Evolutionary conservation across 2,888 invertebrate species (phyloP).

Genomic region (Hydrotaea cyrtoneurina): DNA sequence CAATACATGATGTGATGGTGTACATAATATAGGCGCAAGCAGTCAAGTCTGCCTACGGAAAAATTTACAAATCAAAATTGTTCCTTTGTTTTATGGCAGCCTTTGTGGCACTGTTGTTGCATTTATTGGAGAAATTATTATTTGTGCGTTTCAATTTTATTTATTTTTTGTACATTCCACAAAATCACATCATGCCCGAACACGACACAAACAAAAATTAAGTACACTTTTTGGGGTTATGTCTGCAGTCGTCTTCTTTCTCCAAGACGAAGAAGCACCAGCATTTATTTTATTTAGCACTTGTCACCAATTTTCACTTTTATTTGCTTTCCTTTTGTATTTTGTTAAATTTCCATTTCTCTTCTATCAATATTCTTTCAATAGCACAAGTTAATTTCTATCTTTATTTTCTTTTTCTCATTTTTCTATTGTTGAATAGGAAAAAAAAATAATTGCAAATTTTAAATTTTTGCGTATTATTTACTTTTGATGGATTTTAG

Average conservation of each 20-base stretch:
- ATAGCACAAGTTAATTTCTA: neutral
- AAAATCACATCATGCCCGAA: constrained; percentile 33
- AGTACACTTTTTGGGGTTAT: constrained; percentile 56
- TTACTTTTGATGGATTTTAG: constrained; percentile 35
- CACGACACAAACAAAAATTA: constrained; percentile 21
- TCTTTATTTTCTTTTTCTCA: neutral
- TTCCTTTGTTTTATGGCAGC: constrained; percentile 60
- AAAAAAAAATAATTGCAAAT: constrained; percentile 28
- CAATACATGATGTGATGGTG: neutral
- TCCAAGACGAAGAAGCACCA: neutral
- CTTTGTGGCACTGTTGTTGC: constrained; percentile 47
- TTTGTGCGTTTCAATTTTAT: constrained; percentile 29
- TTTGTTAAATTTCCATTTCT: neutral
- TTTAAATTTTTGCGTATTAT: constrained; percentile 58
- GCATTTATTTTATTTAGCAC: constrained; percentile 34
- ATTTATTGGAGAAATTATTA: constrained; percentile 8
- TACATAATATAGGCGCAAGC: constrained; percentile 16
- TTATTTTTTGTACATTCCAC: constrained; percentile 1
- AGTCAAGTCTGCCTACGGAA: constrained; percentile 31
- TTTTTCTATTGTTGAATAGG: constrained; percentile 17
- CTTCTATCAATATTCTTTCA: constrained; percentile 40
- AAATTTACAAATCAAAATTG: constrained; percentile 29
- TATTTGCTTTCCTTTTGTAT: neutral
- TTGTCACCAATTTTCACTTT: constrained; percentile 40
- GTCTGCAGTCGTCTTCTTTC: constrained; percentile 34